phyloP scores from a whole-genome alignment of 2,888 invertebrate genomes.

The Acronicta aceris region DNA sequence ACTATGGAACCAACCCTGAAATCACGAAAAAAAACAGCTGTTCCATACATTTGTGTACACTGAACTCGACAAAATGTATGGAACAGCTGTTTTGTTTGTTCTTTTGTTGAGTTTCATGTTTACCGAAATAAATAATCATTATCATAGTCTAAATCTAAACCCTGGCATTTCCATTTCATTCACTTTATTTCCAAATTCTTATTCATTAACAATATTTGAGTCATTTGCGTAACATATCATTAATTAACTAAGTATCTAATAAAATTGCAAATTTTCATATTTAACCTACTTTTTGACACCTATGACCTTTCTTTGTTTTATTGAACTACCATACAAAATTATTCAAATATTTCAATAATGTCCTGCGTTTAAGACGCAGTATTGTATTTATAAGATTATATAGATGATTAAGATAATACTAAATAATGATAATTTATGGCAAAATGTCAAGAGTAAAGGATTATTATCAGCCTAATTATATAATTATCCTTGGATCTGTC shows the following conservation, averaged over 20 bases:
- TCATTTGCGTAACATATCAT: conserved; percentile 20
- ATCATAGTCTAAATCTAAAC: no score
- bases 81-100: no score
- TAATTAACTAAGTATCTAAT: conserved; percentile 13
- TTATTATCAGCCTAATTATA: neutral
- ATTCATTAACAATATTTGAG: conserved; percentile 1
- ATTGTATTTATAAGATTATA: conserved; percentile 12
- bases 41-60: no score
- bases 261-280: conserved; percentile 45
- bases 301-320: conserved; percentile 48
- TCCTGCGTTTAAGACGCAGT: conserved; percentile 40
- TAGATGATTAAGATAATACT: conserved; percentile 21
- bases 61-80: no score
- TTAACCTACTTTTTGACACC: conserved; percentile 53
- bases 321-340: conserved; percentile 31
- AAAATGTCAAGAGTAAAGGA: conserved; percentile 34
- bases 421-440: conserved; percentile 8
- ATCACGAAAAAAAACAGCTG: no score
- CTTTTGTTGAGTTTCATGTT: no score
- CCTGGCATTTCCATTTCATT: no score
- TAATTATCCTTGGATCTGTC: conserved; percentile 9
- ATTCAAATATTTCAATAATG: conserved; percentile 33
- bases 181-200: conserved; percentile 14
- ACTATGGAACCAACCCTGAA: no score
- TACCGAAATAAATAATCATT: no score